phyloP scores from a whole-genome alignment of 2,113 vertebrate species.

The Anguilla japonica region DNA sequence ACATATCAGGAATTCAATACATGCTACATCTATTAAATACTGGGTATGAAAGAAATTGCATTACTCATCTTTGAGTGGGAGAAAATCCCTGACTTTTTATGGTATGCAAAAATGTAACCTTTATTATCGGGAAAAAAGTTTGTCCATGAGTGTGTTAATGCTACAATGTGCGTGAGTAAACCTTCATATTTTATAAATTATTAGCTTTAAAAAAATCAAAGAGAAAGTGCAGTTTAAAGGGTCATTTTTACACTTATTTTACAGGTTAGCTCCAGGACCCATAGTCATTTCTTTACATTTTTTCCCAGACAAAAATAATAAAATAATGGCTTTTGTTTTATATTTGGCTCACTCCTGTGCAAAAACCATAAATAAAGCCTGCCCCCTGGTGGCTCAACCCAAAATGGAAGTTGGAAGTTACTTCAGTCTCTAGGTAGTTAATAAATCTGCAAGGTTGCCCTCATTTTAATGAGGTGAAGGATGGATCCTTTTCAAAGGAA shows the following conservation, averaged over 20 bases:
- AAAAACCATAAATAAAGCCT: not conserved
- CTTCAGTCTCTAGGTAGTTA: not conserved
- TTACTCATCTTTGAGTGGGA: not conserved
- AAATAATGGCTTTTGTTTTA: not conserved
- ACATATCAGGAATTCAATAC: not conserved
- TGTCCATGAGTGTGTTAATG: not conserved
- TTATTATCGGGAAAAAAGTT: not conserved
- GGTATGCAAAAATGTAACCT: not conserved
- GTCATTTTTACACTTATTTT: not conserved
- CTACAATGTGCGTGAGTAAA: not conserved
- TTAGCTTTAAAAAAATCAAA: not conserved
- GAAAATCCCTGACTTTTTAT: not conserved
- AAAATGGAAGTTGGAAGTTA: not conserved
- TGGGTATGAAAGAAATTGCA: not conserved
- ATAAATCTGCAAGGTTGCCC: not conserved
- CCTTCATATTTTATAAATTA: not conserved
- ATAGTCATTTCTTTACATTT: not conserved
- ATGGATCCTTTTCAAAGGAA: not conserved
- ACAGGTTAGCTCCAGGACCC: not conserved
- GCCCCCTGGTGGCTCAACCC: not conserved
- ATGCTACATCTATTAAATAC: not conserved
- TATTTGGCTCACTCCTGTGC: not conserved
- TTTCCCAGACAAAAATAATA: not conserved
- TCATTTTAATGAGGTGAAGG: not conserved
- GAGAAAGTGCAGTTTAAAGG: constrained; percentile 6